Base-by-base conservation (phyloP, 2,888 invertebrate species). In the Agonopterix subpropinquella region DNA sequence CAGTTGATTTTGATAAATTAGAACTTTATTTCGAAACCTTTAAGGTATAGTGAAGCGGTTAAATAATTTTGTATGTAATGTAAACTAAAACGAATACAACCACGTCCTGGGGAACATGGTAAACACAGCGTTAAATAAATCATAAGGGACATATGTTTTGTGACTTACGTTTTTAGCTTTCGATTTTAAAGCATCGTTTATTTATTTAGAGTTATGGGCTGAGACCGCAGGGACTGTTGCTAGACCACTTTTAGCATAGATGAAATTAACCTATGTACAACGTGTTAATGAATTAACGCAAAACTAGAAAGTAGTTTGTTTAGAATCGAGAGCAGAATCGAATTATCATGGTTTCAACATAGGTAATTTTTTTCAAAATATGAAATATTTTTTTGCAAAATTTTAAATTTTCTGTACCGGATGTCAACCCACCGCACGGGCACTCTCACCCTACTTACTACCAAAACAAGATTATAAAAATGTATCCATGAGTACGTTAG, bases 121-220 rank as follows among this genome's bases (percentile, higher is more conserved):
- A 83, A 83, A 82, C 81, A 82, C 77, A 65, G 73, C 71, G 78
- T 77, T 77, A 80, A 77, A 80, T 85, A 85, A 84, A 85, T 84
- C 85, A 84, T 80, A 70, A 5, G 61, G 72, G 61, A 10, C 73
- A 76, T 77, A 77, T 73, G 77, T 74, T 70, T 70, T 71, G 75
- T 73, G 73, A 72, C 73, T 64, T 66, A 65, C 76, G 73, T 75
- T 77, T 77, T 74, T 73, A 71, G 67, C 57, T 63, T 55, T 39
- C 28, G 28, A 7, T 64, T 68, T 71, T 61, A 62, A 66, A 60
- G 59, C 62, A 10, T 8, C 13, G 43, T 10, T 10, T 43, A 13
- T 13, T 43, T 9, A 11, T n/a, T 41, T 41, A 41, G 41, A 11
- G 41, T 41, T 41, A 28, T 28, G 28, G 28, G 4, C 28, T 7